Percentiles rank a stretch among this genome's conserved stretches.
phyloP scores from a whole-genome alignment of 2,888 invertebrate genomes.

The Catocala nupta region DNA sequence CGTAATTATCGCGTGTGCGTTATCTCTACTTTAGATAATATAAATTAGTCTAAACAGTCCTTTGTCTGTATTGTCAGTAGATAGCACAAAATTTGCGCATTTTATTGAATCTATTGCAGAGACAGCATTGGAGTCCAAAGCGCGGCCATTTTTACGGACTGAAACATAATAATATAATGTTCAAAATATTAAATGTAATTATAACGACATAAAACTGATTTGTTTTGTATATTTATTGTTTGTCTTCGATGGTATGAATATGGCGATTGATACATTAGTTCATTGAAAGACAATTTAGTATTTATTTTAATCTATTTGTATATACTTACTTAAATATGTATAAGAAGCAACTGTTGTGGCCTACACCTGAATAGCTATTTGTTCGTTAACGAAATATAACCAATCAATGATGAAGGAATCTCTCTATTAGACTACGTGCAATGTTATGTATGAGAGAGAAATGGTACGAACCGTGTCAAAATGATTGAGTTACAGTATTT shows the following conservation, averaged over 20 bases:
- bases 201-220: constrained; percentile 44
- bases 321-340: constrained; percentile 45
- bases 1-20: constrained; percentile 43
- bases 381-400: background rate
- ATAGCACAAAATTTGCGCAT: constrained; percentile 45
- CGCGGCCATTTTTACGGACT: constrained; percentile 54
- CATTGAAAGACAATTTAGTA: constrained; percentile 55
- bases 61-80: constrained; percentile 46
- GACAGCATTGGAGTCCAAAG: constrained; percentile 49
- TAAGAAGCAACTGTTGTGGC: constrained; percentile 48
- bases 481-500: constrained; percentile 48
- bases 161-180: constrained; percentile 52
- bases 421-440: constrained; percentile 20
- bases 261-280: constrained; percentile 51
- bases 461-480: constrained; percentile 25
- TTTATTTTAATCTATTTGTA: constrained; percentile 53
- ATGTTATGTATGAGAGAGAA: constrained; percentile 13
- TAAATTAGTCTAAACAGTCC: constrained; percentile 32
- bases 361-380: constrained; percentile 25
- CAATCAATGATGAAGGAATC: constrained; percentile 22
- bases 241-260: constrained; percentile 48
- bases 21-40: constrained; percentile 27
- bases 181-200: constrained; percentile 50
- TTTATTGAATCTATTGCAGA: constrained; percentile 48
- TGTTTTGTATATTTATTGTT: constrained; percentile 53